These are phyloP conservation scores for Heliconius eleuchia DNA, from an alignment of 1,140 invertebrate genomes.

Conservation along the genomic window DNA sequence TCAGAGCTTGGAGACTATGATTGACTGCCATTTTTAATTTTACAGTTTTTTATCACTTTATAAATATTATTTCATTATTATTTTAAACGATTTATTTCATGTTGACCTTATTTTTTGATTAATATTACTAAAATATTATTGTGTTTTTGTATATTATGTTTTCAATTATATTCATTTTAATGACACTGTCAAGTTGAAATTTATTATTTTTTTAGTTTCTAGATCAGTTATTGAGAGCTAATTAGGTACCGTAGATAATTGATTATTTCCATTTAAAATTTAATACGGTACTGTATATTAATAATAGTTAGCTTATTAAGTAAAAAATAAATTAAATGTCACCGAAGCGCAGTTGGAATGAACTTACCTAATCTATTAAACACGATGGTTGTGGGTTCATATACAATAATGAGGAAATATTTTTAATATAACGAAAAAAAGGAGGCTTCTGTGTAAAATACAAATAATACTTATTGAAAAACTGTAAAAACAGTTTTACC, in stretches of 20 bases:
- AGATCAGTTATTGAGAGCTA: neutral
- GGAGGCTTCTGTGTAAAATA: no score
- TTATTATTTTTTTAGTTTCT: neutral
- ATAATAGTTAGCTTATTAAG: no score
- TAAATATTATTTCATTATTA: neutral
- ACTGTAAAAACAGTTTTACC: constrained; percentile 13
- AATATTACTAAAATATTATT: constrained; percentile 21
- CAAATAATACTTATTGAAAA: neutral
- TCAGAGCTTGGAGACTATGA: neutral
- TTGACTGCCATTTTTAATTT: neutral
- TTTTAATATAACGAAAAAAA: no score
- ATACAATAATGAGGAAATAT: no score
- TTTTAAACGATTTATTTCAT: constrained; percentile 29
- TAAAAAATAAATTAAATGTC: no score
- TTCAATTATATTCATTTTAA: constrained; percentile 13
- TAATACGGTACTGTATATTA: no score
- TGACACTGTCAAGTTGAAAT: constrained; percentile 1
- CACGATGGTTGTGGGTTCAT: no score
- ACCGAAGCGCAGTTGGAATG: no score
- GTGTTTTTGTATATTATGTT: constrained; percentile 15
- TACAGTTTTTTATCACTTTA: neutral
- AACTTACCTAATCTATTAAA: no score
- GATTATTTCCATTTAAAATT: neutral
- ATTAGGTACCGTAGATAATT: neutral
- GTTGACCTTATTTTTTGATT: constrained; percentile 21